phyloP scores from a whole-genome alignment of 2,797 vertebrate species.

The Schizothorax lantsangensis region DNA sequence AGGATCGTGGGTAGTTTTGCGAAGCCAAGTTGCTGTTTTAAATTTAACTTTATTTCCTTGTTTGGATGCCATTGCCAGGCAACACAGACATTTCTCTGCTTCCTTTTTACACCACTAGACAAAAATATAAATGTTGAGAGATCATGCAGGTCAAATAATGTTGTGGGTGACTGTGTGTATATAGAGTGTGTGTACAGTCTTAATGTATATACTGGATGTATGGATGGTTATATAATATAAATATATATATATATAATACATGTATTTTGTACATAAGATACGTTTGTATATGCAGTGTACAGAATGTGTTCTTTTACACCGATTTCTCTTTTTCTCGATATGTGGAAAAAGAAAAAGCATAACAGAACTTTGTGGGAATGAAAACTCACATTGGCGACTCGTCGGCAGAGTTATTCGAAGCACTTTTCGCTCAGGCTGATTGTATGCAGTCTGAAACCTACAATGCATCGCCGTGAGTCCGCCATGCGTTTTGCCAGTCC shows the following conservation, averaged over 20 bases:
- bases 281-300: slow-evolving; percentile 85
- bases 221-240: slow-evolving; percentile 67
- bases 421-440: slow-evolving; percentile 75
- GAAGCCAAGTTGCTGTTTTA: slow-evolving; percentile 63
- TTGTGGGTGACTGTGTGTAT: slow-evolving; percentile 79
- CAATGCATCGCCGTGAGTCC: slow-evolving; percentile 72
- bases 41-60: slow-evolving; percentile 66
- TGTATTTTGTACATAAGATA: slow-evolving; percentile 78
- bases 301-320: slow-evolving; percentile 72
- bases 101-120: slow-evolving; percentile 67
- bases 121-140: slow-evolving; percentile 71
- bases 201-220: slow-evolving; percentile 82
- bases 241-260: slow-evolving; percentile 67
- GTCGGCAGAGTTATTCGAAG: slow-evolving; percentile 71
- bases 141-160: slow-evolving; percentile 76
- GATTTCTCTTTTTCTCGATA: slow-evolving; percentile 52
- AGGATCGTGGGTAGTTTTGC: slow-evolving; percentile 64
- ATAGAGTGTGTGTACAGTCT: slow-evolving; percentile 73
- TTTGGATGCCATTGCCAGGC: slow-evolving; percentile 71
- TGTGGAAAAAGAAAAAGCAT: slow-evolving; percentile 70
- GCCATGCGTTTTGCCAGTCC: slow-evolving; percentile 71
- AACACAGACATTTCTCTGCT: slow-evolving; percentile 68
- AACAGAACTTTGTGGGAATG: slow-evolving; percentile 64
- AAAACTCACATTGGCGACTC: slow-evolving; percentile 68
- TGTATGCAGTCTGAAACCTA: slow-evolving; percentile 74